Evolutionary conservation across 2,888 invertebrate species (phyloP).

Genomic region (Acleris emargana): DNA sequence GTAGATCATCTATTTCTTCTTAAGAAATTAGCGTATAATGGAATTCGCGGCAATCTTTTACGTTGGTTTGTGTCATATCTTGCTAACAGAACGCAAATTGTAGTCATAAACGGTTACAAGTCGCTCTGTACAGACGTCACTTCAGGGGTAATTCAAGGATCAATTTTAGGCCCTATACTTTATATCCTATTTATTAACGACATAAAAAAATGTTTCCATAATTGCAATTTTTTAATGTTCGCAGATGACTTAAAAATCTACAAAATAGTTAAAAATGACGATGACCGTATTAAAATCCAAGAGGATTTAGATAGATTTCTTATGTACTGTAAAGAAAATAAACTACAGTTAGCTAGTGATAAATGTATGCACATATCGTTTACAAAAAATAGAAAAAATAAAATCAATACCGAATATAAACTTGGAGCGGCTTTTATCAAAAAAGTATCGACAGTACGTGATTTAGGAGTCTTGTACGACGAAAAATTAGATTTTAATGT

Average conservation of each 20-base stretch:
- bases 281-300: conserved; percentile 7
- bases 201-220: conserved; percentile 4
- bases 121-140: not conserved
- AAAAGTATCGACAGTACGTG: not conserved
- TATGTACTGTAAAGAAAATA: conserved; percentile 8
- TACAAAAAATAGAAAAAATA: conserved; percentile 8
- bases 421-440: not conserved
- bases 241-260: conserved; percentile 26
- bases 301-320: conserved; percentile 1
- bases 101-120: conserved; percentile 18
- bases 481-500: too few species aligned
- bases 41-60: conserved; percentile 29
- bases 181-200: not conserved
- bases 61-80: conserved; percentile 37
- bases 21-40: conserved; percentile 23
- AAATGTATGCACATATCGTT: conserved; percentile 23
- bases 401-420: not conserved
- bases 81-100: conserved; percentile 24
- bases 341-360: conserved; percentile 9
- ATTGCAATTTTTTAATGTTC: conserved; percentile 9
- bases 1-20: conserved; percentile 1
- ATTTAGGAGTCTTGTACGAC: too few species aligned
- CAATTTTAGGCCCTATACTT: conserved; percentile 10
- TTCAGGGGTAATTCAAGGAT: conserved; percentile 21
- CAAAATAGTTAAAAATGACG: not conserved